A percentile compares a stretch with the other conserved stretches of the same genome.
Evolutionary conservation across 1,140 invertebrate species (phyloP).

Genomic region (Heliothis virescens): DNA sequence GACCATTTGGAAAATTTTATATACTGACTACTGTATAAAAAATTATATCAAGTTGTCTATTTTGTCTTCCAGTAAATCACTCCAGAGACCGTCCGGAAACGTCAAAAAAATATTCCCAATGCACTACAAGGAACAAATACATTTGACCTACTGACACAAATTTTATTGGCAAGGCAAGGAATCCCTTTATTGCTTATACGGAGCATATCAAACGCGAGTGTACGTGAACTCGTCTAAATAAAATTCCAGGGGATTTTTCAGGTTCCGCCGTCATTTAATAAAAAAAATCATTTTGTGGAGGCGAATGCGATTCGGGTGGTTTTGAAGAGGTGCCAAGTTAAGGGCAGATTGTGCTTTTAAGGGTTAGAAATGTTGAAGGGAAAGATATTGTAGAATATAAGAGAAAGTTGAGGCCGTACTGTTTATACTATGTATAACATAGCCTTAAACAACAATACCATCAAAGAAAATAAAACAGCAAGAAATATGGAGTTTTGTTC

Average conservation of each 20-base stretch:
- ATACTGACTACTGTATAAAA: background rate
- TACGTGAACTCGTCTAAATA: slow-evolving; percentile 53
- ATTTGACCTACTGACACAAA: slow-evolving; percentile 61
- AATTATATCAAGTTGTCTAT: background rate
- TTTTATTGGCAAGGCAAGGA: slow-evolving; percentile 50
- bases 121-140: slow-evolving; percentile 50
- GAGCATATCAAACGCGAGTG: slow-evolving; percentile 50
- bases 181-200: slow-evolving; percentile 58
- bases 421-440: background rate
- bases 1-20: background rate
- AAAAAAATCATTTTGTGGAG: slow-evolving; percentile 26
- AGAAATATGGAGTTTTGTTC: slow-evolving; percentile 13
- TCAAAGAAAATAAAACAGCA: background rate
- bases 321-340: background rate
- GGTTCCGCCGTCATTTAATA: slow-evolving; percentile 32
- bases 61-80: background rate
- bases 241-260: slow-evolving; percentile 48
- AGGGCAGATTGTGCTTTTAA: background rate
- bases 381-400: background rate
- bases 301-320: background rate
- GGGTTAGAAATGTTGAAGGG: background rate
- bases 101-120: slow-evolving; percentile 40
- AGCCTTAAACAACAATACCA: background rate
- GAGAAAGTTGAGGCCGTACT: background rate
- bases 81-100: background rate